A percentile compares a stretch with the other conserved stretches of the same genome.
These are phyloP conservation scores for Callosobruchus maculatus DNA, from an alignment of 2,888 invertebrate species.

Conservation along the genomic window DNA sequence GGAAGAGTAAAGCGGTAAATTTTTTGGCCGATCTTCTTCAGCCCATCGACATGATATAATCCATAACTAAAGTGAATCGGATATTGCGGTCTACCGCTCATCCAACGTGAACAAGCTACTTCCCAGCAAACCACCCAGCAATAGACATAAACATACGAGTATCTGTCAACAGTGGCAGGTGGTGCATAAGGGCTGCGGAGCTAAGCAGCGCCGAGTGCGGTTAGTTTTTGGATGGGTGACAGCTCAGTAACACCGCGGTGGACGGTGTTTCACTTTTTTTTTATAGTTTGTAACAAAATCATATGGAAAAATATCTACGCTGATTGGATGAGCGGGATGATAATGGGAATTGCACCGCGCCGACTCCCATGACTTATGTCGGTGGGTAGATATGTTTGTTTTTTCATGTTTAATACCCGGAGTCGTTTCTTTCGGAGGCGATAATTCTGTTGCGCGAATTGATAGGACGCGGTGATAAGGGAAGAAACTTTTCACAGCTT, in stretches of 20 bases:
- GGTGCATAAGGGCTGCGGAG: too few species aligned
- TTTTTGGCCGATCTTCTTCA: background rate
- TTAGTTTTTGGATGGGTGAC: too few species aligned
- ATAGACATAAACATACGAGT: too few species aligned
- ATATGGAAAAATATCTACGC: conserved; percentile 49
- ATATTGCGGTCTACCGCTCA: too few species aligned
- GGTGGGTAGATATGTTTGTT: background rate
- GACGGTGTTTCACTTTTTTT: too few species aligned
- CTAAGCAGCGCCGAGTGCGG: too few species aligned
- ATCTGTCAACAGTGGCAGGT: too few species aligned
- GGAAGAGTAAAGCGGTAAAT: background rate
- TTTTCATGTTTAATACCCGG: background rate
- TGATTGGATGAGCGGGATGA: conserved; percentile 36
- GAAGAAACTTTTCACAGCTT: background rate
- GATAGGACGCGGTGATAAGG: background rate
- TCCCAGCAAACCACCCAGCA: too few species aligned
- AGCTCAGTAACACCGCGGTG: too few species aligned
- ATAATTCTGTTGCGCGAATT: background rate
- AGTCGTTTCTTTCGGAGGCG: background rate
- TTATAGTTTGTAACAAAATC: too few species aligned
- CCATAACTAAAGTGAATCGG: too few species aligned
- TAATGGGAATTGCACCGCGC: background rate
- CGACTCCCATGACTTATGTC: background rate
- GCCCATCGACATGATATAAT: background rate
- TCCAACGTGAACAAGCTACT: too few species aligned